phyloP scores from a whole-genome alignment of 2,888 invertebrate species.

The Chrysopilus asiliformis region DNA sequence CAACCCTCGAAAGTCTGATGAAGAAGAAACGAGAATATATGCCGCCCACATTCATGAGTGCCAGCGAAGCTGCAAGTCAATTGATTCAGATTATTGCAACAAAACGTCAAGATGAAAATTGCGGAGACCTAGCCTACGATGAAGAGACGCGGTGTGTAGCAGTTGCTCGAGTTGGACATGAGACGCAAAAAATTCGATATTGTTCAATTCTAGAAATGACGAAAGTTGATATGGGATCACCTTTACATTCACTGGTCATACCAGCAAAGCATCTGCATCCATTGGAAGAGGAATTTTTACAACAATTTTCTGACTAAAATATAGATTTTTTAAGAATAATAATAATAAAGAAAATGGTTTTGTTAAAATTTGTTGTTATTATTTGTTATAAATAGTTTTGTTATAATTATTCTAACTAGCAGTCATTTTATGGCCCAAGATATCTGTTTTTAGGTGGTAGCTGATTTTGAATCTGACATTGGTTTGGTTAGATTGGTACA shows the following conservation, averaged over 20 bases:
- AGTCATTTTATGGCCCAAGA: no score
- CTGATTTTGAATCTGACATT: no score
- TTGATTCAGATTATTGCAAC: constrained; percentile 59
- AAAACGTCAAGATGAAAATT: constrained; percentile 28
- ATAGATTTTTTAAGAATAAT: no score
- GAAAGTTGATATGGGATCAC: constrained; percentile 62
- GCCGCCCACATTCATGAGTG: constrained; percentile 89
- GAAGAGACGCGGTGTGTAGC: constrained; percentile 65
- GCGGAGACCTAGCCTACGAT: constrained; percentile 31
- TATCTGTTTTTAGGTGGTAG: no score
- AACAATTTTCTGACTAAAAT: no score
- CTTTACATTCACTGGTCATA: constrained; percentile 89
- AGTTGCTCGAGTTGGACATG: constrained; percentile 80
- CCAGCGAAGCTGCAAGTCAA: constrained; percentile 74
- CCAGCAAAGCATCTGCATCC: constrained; percentile 76
- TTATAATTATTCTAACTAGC: no score
- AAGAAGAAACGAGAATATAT: constrained; percentile 82
- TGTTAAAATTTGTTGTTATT: no score
- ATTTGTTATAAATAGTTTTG: no score
- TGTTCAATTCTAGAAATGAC: constrained; percentile 63
- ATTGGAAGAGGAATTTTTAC: constrained; percentile 76
- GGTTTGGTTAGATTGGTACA: no score
- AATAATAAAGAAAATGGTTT: no score
- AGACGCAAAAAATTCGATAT: constrained; percentile 64
- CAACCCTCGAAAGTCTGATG: constrained; percentile 83